Base-by-base conservation (phyloP, 2,888 invertebrate genomes). In the Latrodectus hesperus region DNA sequence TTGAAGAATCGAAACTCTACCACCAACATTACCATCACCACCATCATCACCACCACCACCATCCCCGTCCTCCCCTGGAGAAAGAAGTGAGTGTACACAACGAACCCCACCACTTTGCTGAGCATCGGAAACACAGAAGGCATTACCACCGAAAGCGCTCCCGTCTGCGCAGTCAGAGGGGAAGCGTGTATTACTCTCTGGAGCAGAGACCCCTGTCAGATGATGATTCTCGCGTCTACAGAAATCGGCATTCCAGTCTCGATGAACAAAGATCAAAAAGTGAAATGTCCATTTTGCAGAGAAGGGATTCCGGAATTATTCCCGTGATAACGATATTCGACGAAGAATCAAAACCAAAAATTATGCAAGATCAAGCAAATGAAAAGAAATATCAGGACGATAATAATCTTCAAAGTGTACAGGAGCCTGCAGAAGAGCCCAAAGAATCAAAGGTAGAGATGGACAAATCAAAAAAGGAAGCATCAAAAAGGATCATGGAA, bases 11-110 rank as follows among this genome's bases (percentile, higher is more conserved):
- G 17, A 60, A 68, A 68, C 53, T n/a, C n/a, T 49, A 60, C 52
- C 80, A 86, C n/a, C 80, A 76, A 22, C 81, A 88, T 26, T 71
- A 80, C 12, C 82, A 84, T 26, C 88, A 88, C 67, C 83, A 88
- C 26, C 78, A 83, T 26, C 83, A 83, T 16, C 88, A 88, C 38
- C 88, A 88, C 38, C 82, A 88, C n/a, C 88, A 83, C 51, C 79
- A 70, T 49, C 79, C 80, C 51, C 76, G 71, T 9, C 82, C 70
- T 5, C 60, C 75, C 0, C 64, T 52, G 0, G 77, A 87, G n/a
- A 79, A 79, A 55, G 83, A 83, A 16, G 17, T 11, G 9, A 88
- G 72, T 26, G 10, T 73, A 22, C 38, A 55, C 17, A 78, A 78
- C 26, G 77, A 77, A 5, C 5, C 55, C 67, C 78, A 78, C 16